Conservation (phyloP, 2,113 vertebrate species). For the Microcebus griseorufus region DNA sequence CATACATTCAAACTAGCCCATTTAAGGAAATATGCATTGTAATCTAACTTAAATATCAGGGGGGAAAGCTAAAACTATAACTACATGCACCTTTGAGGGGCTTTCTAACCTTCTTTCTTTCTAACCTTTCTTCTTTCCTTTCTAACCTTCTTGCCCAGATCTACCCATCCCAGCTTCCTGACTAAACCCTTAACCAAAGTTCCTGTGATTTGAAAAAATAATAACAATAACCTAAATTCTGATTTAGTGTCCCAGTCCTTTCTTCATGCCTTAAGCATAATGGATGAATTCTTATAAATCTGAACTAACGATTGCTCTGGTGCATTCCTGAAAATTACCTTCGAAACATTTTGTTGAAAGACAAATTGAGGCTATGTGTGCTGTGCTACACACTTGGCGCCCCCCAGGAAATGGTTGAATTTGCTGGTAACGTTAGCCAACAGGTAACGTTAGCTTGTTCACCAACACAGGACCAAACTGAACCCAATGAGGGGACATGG, state of each 20-base stretch:
- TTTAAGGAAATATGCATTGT: neutral
- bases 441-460: neutral
- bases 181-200: neutral
- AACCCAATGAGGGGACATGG: neutral
- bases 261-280: neutral
- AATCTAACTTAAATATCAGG: neutral
- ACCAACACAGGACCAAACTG: neutral
- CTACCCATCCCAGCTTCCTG: neutral
- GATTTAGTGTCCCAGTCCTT: neutral
- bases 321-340: conserved; percentile 3
- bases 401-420: neutral
- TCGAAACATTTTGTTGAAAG: neutral
- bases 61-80: neutral
- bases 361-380: neutral
- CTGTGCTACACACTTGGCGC: neutral
- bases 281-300: neutral
- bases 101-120: neutral
- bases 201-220: neutral
- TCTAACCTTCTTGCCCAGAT: neutral
- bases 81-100: neutral
- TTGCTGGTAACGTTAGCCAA: neutral
- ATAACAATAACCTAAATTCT: neutral
- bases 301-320: neutral
- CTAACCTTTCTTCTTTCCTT: neutral
- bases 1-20: neutral